Evolutionary conservation across 2,113 vertebrate species (phyloP).

Genomic region (Neomonachus schauinslandi): DNA sequence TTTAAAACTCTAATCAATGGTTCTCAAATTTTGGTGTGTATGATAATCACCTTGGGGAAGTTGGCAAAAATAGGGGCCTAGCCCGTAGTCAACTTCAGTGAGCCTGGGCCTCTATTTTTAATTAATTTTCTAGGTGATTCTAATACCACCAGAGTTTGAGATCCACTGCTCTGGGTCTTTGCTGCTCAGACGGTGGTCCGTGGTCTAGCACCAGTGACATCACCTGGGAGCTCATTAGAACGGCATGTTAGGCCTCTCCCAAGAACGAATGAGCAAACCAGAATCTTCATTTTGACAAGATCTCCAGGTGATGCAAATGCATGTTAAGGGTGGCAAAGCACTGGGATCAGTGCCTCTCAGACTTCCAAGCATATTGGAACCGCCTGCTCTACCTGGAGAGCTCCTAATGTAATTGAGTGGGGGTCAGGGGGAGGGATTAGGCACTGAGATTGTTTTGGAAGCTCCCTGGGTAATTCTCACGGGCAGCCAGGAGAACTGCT

Average conservation of each 20-base stretch:
- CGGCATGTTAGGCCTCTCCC: background rate
- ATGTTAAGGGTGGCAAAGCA: background rate
- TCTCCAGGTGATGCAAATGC: background rate
- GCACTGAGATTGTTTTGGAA: background rate
- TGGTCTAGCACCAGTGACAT: accelerated
- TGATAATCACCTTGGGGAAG: background rate
- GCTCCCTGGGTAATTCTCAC: background rate
- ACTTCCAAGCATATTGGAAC: background rate
- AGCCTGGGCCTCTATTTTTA: background rate
- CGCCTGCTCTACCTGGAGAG: background rate
- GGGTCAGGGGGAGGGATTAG: background rate
- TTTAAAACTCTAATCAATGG: background rate
- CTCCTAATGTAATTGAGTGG: background rate
- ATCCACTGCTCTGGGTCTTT: background rate
- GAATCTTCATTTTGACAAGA: background rate
- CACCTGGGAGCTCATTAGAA: background rate
- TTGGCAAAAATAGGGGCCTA: background rate
- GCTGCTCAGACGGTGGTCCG: background rate
- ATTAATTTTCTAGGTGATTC: background rate
- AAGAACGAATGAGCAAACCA: background rate
- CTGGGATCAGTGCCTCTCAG: background rate
- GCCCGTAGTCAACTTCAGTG: background rate
- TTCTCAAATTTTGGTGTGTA: background rate
- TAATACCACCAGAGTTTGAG: background rate
- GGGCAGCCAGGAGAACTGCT: background rate